phyloP scores from a whole-genome alignment of 37 sponge, comb jelly and placozoan genomes.

The Geodia barretti region DNA sequence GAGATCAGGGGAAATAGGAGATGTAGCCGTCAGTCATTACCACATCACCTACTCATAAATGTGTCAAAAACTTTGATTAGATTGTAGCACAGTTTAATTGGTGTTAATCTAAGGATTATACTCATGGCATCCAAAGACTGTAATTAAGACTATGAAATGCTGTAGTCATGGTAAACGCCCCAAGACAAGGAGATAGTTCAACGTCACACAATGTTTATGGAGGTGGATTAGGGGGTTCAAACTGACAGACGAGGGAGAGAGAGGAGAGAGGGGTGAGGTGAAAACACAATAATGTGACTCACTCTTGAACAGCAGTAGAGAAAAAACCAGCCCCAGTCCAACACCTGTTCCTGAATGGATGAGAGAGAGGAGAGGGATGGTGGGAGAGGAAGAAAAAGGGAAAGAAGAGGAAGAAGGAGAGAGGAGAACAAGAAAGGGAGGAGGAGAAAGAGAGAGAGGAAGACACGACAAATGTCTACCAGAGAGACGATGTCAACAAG shows the following conservation, averaged over 20 bases:
- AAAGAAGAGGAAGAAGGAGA: neutral
- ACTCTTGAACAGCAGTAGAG: slow-evolving; percentile 71
- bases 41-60: too few species aligned
- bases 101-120: too few species aligned
- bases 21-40: too few species aligned
- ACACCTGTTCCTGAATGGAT: slow-evolving; percentile 63
- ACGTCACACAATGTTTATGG: too few species aligned
- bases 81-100: too few species aligned
- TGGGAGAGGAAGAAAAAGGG: neutral
- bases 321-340: slow-evolving; percentile 63
- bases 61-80: too few species aligned
- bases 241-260: neutral
- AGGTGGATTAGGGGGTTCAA: neutral
- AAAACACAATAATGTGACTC: neutral
- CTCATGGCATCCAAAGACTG: too few species aligned
- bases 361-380: neutral
- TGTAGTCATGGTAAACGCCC: too few species aligned
- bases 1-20: neutral
- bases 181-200: too few species aligned
- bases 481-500: too few species aligned
- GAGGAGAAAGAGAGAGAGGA: neutral
- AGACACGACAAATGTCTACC: too few species aligned
- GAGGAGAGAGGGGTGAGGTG: neutral
- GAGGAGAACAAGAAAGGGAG: neutral
- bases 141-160: too few species aligned